Conservation (phyloP, 2,888 invertebrate genomes). For the Platycheirus albimanus region DNA sequence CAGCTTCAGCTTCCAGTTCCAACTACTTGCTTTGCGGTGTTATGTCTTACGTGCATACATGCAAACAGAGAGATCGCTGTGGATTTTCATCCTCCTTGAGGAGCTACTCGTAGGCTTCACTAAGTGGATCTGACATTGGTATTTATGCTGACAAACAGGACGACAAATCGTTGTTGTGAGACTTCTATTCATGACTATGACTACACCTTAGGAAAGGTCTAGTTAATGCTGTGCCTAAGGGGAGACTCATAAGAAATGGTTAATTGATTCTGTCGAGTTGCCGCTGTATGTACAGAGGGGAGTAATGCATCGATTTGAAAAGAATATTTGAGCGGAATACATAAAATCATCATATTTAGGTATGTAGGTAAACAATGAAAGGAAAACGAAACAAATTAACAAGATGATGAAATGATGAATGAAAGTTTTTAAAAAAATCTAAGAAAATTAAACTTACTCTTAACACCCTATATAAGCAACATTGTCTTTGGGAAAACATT, state of each 20-base stretch:
- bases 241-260: slow-evolving; percentile 25
- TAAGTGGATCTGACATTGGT: slow-evolving; percentile 74
- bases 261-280: slow-evolving; percentile 49
- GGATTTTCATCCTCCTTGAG: slow-evolving; percentile 9
- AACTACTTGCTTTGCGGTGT: neutral
- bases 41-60: too few relatives aligned
- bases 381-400: too few relatives aligned
- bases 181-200: slow-evolving; percentile 23
- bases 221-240: slow-evolving; percentile 22
- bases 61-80: slow-evolving; percentile 25
- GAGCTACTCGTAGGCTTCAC: slow-evolving; percentile 38
- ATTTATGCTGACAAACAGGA: slow-evolving; percentile 75
- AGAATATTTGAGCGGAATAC: too few relatives aligned
- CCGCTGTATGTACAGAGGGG: slow-evolving; percentile 7
- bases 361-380: too few relatives aligned
- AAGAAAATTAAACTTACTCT: too few relatives aligned
- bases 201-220: slow-evolving; percentile 6
- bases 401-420: too few relatives aligned
- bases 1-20: neutral
- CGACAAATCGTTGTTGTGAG: slow-evolving; percentile 67
- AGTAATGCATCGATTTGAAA: neutral
- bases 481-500: neutral
- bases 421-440: too few relatives aligned
- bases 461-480: too few relatives aligned
- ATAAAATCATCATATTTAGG: too few relatives aligned